Base-by-base conservation (phyloP, 2,113 vertebrate genomes). In the Shinisaurus crocodilurus region DNA sequence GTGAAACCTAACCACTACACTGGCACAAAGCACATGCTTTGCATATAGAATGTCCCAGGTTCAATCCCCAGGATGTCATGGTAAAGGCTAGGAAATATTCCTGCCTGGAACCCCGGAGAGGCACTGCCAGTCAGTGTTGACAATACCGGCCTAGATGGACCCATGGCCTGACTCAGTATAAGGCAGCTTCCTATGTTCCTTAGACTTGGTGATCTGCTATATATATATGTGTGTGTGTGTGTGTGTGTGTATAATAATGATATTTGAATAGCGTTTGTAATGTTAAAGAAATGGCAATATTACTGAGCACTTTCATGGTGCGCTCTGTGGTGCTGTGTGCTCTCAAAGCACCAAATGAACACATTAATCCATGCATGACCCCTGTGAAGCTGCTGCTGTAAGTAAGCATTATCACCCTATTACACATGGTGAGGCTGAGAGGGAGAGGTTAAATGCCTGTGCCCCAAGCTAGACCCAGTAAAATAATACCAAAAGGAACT, bases 371-470 rank as follows among this genome's bases (percentile, higher is more conserved):
- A 70, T 8, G 10, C 1, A 34, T 1, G 5, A 48, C 34, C 72
- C 54, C 48, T n/a, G n/a, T 69, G 81, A 45, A 90, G 54, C 0
- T 4, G 2, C 29, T 15, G 6, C 32, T 16, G 10, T 37, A 83
- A 48, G 10, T 45, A 13, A 72, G 18, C 29, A 88, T 82, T 0
- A 5, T 25, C 1, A 63, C 23, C 5, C 2, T 50, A 1, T 0
- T 16, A 37, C 12, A 0, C 0, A 12, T 20, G 23, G 3, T 0
- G 0, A 34, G 0, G 8, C 20, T 2, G 0, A 32, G 0, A 0
- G 6, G 13, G 6, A 27, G 29, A 34, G 25, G 65, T 72, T 74
- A 88, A 79, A 34, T 67, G 37, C 1, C 23, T 79, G 25, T 37
- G 67, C 76, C 23, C 63, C 18, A n/a, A 67, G 16, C 16, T 8